These are phyloP conservation scores for Nannospalax galili DNA, from an alignment of 2,113 vertebrate species.

Conservation along the genomic window DNA sequence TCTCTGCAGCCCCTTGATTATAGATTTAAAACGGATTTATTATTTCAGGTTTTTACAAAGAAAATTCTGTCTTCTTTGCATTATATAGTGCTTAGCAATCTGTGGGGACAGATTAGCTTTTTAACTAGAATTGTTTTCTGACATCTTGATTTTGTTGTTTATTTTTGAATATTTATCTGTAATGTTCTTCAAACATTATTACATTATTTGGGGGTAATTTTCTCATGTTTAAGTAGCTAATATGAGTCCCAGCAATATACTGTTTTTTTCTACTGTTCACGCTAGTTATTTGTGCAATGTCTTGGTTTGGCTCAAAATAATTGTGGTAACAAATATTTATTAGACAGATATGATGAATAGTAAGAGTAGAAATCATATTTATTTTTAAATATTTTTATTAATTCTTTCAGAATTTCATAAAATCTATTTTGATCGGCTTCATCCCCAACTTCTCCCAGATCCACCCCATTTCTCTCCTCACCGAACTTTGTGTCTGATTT, in stretches of 20 bases:
- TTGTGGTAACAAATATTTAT: not conserved
- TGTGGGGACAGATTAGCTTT: constrained; percentile 51
- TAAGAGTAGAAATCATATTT: not conserved
- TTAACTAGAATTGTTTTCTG: constrained; percentile 56
- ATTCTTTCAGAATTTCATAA: too few relatives aligned
- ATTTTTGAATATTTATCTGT: constrained; percentile 45
- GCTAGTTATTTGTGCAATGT: not conserved
- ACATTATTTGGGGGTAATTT: not conserved
- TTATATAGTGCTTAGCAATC: constrained; percentile 1
- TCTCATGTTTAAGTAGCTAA: not conserved
- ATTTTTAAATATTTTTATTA: not conserved
- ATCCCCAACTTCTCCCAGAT: too few relatives aligned
- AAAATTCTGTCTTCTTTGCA: constrained; percentile 8
- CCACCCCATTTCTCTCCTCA: too few relatives aligned
- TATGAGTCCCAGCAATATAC: not conserved
- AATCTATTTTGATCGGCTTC: too few relatives aligned
- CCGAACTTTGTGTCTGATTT: too few relatives aligned
- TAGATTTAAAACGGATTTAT: constrained; percentile 33
- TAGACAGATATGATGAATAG: not conserved
- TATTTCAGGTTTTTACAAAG: constrained; percentile 52
- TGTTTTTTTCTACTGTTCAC: not conserved
- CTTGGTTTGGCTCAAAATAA: constrained; percentile 31
- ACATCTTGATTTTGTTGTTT: not conserved
- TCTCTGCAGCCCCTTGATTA: not conserved
- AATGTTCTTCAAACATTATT: constrained; percentile 24